Evolutionary conservation across 2,888 invertebrate species (phyloP), one percentile per base, ranked within the genome.

Genomic region (Sarcophaga subvicina): DNA sequence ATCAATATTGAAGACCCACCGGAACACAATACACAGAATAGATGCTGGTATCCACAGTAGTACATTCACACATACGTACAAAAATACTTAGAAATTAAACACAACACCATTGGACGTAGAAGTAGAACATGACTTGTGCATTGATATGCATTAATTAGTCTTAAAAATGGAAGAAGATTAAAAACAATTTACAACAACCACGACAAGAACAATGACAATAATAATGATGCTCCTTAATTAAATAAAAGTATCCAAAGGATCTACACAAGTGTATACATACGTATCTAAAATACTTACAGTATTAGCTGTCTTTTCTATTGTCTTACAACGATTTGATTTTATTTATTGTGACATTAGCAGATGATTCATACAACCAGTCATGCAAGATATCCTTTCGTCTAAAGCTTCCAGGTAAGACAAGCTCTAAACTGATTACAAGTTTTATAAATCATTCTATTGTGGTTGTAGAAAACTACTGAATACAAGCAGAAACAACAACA

Each of bases 61-160:
- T 54, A 54, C 54, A 54, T 5, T 4, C 4, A 49, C 4, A 49
- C 49, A 3, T 17, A 54, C 54, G 37, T 37, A 37, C 10, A 37
- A 37, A 37, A 37, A 37, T 37, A 37, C 8, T 8, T 37, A 37
- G 8, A 14, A 54, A 14, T 54, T 54, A 14, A 54, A 54, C 4
- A 49, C 49, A 49, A 49, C 54, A 14, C 54, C 37, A 37, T 37
- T 37, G 37, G 2, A 77, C n/a, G 37, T 45, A 37, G 6, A 47
- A 37, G 37, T 47, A 25, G 12, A 20, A 10, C n/a, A 80, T 66
- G 64, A 62, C 20, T 71, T 80, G 47, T 62, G 20, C 72, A 81
- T 72, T 80, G 69, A 78, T 60, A 73, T 79, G 59, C 64, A 84
- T 69, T 75, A 80, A 80, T 84, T 80, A 75, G 72, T 70, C 37